These are phyloP conservation scores for Spilogale gracilis DNA, from an alignment of 2,113 vertebrate genomes.

Conservation along the genomic window DNA sequence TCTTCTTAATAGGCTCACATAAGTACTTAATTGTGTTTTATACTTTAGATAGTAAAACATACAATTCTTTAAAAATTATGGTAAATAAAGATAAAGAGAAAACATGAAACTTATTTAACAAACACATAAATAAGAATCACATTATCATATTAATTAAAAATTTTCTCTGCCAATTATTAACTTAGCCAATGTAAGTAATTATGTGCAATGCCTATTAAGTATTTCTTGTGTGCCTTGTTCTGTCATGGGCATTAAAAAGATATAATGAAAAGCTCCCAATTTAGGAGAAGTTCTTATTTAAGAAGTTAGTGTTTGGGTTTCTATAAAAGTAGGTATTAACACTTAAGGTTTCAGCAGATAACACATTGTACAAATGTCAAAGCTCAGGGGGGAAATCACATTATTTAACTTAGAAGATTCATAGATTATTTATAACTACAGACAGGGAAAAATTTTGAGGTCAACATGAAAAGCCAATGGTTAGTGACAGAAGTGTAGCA, in stretches of 20 bases:
- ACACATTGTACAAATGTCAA: neutral
- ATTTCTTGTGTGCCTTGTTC: neutral
- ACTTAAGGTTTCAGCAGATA: neutral
- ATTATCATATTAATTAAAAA: conserved; percentile 1
- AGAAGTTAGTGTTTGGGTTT: neutral
- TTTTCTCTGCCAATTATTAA: neutral
- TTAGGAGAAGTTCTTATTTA: neutral
- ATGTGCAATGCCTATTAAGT: neutral
- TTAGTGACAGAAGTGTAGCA: neutral
- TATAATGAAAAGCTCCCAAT: neutral
- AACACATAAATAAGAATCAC: neutral
- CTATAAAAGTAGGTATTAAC: conserved; percentile 19
- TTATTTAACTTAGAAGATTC: neutral
- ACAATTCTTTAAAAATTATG: neutral
- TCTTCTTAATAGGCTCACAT: neutral
- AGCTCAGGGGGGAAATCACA: neutral
- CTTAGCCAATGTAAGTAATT: neutral
- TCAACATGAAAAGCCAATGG: neutral
- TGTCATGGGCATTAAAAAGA: neutral
- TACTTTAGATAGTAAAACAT: neutral
- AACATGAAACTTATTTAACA: neutral
- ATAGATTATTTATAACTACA: neutral
- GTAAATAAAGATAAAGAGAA: neutral
- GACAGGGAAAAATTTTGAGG: neutral
- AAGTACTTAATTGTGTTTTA: neutral